A percentile compares a stretch with the other conserved stretches of the same genome.
Evolutionary conservation across 2,797 vertebrate species (phyloP).

Genomic region (Silurus aristotelis): DNA sequence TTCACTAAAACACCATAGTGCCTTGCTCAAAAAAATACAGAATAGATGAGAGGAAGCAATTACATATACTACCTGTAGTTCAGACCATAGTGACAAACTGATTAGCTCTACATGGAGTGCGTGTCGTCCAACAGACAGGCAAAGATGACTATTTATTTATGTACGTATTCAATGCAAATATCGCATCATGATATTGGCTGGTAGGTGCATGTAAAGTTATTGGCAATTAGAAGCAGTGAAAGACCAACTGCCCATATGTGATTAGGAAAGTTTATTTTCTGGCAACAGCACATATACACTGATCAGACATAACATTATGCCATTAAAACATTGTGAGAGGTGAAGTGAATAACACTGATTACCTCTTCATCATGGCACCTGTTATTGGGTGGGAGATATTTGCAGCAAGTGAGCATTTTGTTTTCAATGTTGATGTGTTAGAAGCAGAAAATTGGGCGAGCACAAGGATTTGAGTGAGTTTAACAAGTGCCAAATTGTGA

Average conservation of each 20-base stretch:
- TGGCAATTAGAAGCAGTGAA: neutral
- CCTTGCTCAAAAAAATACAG: neutral
- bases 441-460: too few species aligned
- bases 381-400: too few species aligned
- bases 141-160: neutral
- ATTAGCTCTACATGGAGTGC: constrained; percentile 5
- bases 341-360: too few species aligned
- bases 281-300: neutral
- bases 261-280: neutral
- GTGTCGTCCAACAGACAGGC: neutral
- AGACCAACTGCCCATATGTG: neutral
- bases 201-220: neutral
- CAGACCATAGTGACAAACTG: neutral
- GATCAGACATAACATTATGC: too few species aligned
- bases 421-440: too few species aligned
- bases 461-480: too few species aligned
- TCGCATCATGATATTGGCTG: neutral
- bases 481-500: too few species aligned
- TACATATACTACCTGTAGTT: constrained; percentile 19
- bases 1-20: neutral
- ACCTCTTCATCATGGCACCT: too few species aligned
- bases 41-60: neutral
- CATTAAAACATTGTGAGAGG: too few species aligned
- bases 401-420: too few species aligned
- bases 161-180: neutral